Base-by-base conservation (phyloP, 2,888 invertebrate species). In the Ernsta delagoae region DNA sequence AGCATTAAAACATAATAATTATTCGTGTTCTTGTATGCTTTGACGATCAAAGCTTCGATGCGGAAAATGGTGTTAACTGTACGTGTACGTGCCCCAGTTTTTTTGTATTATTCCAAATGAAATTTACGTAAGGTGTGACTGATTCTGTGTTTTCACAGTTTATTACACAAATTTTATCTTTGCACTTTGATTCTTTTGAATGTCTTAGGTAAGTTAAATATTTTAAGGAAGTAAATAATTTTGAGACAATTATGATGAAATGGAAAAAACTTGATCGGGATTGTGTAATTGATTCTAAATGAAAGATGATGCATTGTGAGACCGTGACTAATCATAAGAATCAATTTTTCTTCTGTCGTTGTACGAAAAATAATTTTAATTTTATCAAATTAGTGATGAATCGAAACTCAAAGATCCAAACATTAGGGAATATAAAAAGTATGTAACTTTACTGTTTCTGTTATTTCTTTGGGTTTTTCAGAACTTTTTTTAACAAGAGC, bases 1-100 rank as follows among this genome's bases (percentile, higher is more conserved):
- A 59, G 43, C 69, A 53, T 69, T 69, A 69, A 69, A 69, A 64
- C 63, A 36, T 63, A 31, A 59, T 69, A 69, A 69, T 68, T 62
- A 68, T 57, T 11, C 48, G 39, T 39, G 56, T 31, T 65, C 59
- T 68, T 45, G 24, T 61, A 62, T 62, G 57, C 67, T 57, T 68
- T 61, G 67, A 61, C 45, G 67, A 68, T 68, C 68, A 68, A 68
- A 62, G 68, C 57, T 57, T 41, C 57, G 62, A 62, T 62, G 56
- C 68, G 62, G 48, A 54, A 68, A 68, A 62, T 62, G 24, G 48
- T 62, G 39, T 57, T 62, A 56, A 54, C 57, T 24, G 65, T 45
- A 16, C 24, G 43, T 16, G 16, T 16, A 16, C 1, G 16, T 60
- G 54, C 31, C 59, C 53, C 59, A 53, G 36, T 41, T 9, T 60